Evolutionary conservation across 2,113 vertebrate genomes (phyloP), one percentile per base, ranked within the genome.

Genomic region (Fukomys damarensis): DNA sequence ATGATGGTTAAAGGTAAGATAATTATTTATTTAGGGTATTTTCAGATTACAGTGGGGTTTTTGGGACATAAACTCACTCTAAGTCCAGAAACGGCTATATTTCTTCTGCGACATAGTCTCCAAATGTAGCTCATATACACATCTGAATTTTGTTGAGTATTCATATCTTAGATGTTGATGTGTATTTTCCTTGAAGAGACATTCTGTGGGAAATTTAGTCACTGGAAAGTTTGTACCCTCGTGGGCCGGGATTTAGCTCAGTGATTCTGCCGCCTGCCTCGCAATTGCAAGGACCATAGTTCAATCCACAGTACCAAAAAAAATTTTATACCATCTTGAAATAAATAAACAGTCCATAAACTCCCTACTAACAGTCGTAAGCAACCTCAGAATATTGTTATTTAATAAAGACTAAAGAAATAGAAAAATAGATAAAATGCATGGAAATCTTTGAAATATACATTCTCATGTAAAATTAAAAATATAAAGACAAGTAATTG

Each of bases 341-440:
- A 86, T 86, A 93, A 86, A 70, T 66, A 70, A 92, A 96, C 83
- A 97, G 91, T 89, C 26, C 74, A 96, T 95, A 95, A 91, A 92
- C 59, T 81, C 12, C 84, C 72, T 89, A 66, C 72, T 83, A 59
- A 32, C 38, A 65, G 72, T 46, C 7, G 61, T 94, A 84, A 74
- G 24, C 80, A 93, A 58, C n/a, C n/a, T n/a, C n/a, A n/a, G 4
- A 0, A 12, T 52, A 88, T 46, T 38, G 49, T 46, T 30, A 46
- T 14, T 76, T 12, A 46, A 14, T 30, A 16, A 46, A 76, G 72
- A 46, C 41, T 76, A 76, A 16, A 61, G 0, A 30, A 43, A 76
- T 76, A 13, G 28, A 46, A 76, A 46, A 26, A 46, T 7, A 17
- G 76, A 58, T 11, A 82, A 74, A 30, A 7, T 86, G 0, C 43